These are phyloP conservation scores for Solen grandis DNA, from an alignment of 1,140 invertebrate species.

Conservation along the genomic window DNA sequence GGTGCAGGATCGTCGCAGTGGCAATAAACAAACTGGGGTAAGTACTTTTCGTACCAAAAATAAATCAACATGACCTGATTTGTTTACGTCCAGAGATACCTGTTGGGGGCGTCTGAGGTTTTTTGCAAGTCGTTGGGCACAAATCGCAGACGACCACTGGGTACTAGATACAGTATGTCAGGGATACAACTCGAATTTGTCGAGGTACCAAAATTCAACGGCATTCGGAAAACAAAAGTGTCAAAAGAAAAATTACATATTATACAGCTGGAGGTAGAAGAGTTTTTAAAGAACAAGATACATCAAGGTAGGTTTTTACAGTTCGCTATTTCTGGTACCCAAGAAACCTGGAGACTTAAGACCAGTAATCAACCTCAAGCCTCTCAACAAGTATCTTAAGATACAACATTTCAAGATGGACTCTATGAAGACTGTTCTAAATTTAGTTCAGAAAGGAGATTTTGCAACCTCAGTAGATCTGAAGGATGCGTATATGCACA, in stretches of 20 bases:
- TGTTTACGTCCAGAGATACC: slow-evolving; percentile 15
- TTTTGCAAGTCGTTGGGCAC: slow-evolving; percentile 3
- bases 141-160: slow-evolving; percentile 25
- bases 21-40: neutral
- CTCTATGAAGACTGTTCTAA: slow-evolving; percentile 16
- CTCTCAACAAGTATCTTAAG: slow-evolving; percentile 8
- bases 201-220: slow-evolving; percentile 25
- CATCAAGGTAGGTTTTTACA: slow-evolving; percentile 40
- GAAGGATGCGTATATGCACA: slow-evolving; percentile 26
- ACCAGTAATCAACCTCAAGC: slow-evolving; percentile 23
- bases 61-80: too few relatives aligned
- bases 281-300: neutral
- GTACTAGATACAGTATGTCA: neutral
- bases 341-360: slow-evolving; percentile 11
- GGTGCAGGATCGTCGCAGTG: too few relatives aligned
- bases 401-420: slow-evolving; percentile 37
- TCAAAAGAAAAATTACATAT: neutral
- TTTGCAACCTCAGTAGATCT: slow-evolving; percentile 29
- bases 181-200: slow-evolving; percentile 13
- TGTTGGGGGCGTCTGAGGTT: slow-evolving; percentile 14
- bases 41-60: slow-evolving; percentile 2
- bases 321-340: slow-evolving; percentile 25
- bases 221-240: neutral
- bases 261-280: neutral
- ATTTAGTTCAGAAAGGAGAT: slow-evolving; percentile 17